These are phyloP conservation scores for Eubasilissa regina DNA, from an alignment of 1,140 invertebrate species.

Conservation along the genomic window DNA sequence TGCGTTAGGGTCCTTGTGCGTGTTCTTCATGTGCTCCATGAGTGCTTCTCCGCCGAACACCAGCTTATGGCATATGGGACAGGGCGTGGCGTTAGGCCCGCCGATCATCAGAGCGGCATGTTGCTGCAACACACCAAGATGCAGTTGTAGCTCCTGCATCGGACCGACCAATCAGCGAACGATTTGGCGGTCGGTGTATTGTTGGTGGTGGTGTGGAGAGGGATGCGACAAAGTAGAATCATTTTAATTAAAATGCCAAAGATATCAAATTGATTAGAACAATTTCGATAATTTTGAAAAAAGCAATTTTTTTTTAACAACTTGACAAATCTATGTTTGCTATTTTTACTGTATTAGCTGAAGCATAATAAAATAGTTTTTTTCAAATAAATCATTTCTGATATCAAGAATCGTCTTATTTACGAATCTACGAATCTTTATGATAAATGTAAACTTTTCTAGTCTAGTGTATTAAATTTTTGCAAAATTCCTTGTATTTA, in stretches of 20 bases:
- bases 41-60: conserved; percentile 92
- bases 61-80: conserved; percentile 93
- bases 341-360: no score
- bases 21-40: conserved; percentile 96
- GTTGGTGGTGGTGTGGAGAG: conserved; percentile 46
- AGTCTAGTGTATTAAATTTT: no score
- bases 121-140: conserved; percentile 92
- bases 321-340: no score
- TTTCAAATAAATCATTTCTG: no score
- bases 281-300: conserved; percentile 17
- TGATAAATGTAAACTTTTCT: no score
- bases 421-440: no score
- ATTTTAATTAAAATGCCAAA: conserved; percentile 46
- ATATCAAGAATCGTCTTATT: no score
- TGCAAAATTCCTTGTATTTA: no score
- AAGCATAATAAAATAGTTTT: no score
- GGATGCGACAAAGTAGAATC: conserved; percentile 40
- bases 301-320: no score
- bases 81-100: conserved; percentile 90
- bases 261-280: background rate
- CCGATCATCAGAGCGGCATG: conserved; percentile 91
- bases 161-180: conserved; percentile 57
- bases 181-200: conserved; percentile 57
- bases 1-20: conserved; percentile 93
- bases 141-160: conserved; percentile 85